Evolutionary conservation across 2,113 vertebrate species (phyloP), one percentile per base, ranked within the genome.

Genomic region (Aptenodytes patagonicus): DNA sequence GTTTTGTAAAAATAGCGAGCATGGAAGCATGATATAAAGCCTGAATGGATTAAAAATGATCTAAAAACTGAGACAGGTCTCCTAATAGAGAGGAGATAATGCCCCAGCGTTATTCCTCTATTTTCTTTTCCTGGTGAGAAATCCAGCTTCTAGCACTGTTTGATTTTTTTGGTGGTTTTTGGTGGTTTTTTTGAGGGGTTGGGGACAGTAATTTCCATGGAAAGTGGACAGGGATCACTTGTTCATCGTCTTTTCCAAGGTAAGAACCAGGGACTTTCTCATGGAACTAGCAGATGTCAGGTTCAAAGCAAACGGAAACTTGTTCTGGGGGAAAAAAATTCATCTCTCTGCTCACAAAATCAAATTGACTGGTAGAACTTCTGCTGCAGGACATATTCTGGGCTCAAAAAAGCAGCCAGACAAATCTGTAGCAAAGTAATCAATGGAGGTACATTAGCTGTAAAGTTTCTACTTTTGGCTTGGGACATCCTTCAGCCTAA

Each of bases 141-240:
- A 82, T 61, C 7, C 52, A 80, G 10, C 15, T 87, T 90, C 83
- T 36, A 49, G 36, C 21, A 49, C 6, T 17, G 8, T 25, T 61
- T 31, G n/a, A 4, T 26, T 52, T 28, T 40, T 51, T 17, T 40
- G 10, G 19, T 71, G 34, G 1, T 4, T 57, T 77, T 76, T 64
- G 18, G 6, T 64, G 61, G 3, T 4, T 51, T 85, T 4, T 38
- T 6, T n/a, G 2, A 7, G 4, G 6, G 3, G 0, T 17, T 4
- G 12, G 19, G 9, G 6, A 46, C 17, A 81, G 19, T 49, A 1
- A 54, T 70, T 89, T 69, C 46, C 51, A 32, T 46, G 25, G 25
- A 20, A 75, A 89, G 28, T 32, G 19, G 36, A 6, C 36, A 25
- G 18, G 54, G 4, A 31, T 65, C 46, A 34, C 2, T 52, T 34